These are phyloP conservation scores for Melikaiella ostensackeni DNA, from an alignment of 2,888 invertebrate species.

Conservation along the genomic window DNA sequence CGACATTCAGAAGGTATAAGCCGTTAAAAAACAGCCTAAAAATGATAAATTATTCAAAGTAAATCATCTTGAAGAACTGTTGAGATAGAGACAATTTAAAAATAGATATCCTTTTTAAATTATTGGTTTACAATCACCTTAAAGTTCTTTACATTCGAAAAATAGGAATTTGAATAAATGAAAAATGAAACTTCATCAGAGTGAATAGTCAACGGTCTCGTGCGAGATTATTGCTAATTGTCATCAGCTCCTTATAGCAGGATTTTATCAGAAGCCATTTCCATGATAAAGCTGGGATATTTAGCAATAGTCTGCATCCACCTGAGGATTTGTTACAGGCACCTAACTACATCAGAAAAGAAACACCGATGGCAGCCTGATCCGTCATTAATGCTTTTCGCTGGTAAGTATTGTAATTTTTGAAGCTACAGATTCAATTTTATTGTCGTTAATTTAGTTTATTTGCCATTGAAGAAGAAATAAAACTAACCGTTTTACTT, in stretches of 20 bases:
- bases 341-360: constrained; percentile 75
- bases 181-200: constrained; percentile 27
- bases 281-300: constrained; percentile 67
- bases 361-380: constrained; percentile 73
- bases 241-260: constrained; percentile 65
- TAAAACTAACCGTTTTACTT: neutral
- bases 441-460: neutral
- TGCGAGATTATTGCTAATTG: constrained; percentile 75
- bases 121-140: no score
- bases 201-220: constrained; percentile 65
- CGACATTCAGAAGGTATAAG: neutral
- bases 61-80: neutral
- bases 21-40: neutral
- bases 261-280: constrained; percentile 52
- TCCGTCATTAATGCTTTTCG: constrained; percentile 66
- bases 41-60: neutral
- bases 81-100: neutral
- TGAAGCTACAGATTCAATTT: constrained; percentile 12
- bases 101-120: neutral
- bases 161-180: neutral
- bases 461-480: neutral
- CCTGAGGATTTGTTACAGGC: constrained; percentile 84
- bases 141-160: neutral
- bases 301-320: constrained; percentile 77
- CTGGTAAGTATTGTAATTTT: constrained; percentile 63